Evolutionary conservation across 2,113 vertebrate genomes (phyloP).

Genomic region (Megaceryle torquata): DNA sequence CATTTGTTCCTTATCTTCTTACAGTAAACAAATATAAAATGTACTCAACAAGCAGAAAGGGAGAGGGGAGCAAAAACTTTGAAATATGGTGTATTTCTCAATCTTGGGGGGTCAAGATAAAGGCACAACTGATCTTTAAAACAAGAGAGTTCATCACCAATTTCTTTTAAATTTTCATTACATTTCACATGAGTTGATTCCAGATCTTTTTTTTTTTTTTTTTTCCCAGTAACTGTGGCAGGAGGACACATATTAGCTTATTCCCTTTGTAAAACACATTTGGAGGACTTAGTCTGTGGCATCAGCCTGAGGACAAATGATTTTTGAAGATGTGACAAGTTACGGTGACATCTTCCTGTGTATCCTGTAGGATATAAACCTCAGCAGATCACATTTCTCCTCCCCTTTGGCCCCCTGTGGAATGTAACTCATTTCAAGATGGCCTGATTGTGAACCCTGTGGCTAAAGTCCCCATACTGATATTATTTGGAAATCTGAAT

Average conservation of each 20-base stretch:
- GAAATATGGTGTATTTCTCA: rapidly evolving
- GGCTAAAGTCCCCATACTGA: background rate
- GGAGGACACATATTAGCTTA: background rate
- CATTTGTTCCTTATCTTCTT: background rate
- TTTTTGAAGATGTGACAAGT: background rate
- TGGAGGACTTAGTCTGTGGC: background rate
- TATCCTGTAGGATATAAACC: background rate
- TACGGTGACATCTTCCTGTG: background rate
- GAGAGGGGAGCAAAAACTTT: background rate
- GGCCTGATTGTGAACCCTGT: background rate
- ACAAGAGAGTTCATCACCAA: background rate
- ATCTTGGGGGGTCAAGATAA: background rate
- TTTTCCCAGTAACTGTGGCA: background rate
- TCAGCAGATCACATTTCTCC: background rate
- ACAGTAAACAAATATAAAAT: background rate
- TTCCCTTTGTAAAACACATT: background rate
- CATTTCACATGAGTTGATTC: background rate
- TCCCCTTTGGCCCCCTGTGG: background rate
- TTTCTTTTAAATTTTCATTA: background rate
- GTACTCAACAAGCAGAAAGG: background rate
- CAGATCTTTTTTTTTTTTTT: background rate
- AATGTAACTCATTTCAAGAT: background rate
- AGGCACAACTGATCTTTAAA: background rate
- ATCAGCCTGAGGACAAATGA: background rate
- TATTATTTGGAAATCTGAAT: background rate